Evolutionary conservation across 2,797 vertebrate genomes (phyloP).

Genomic region (Crossoptilon crossoptilon): DNA sequence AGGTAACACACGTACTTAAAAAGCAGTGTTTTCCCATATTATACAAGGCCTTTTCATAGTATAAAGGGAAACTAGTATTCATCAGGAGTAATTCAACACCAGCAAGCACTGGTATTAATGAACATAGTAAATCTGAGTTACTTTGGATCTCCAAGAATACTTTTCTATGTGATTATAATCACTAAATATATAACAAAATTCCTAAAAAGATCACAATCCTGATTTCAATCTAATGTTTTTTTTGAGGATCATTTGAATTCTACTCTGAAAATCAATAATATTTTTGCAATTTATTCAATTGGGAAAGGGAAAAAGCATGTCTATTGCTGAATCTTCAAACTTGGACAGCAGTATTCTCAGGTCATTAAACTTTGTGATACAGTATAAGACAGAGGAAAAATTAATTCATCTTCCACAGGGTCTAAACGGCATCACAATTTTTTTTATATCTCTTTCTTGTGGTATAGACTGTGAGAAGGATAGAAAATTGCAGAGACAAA

Average conservation of each 20-base stretch:
- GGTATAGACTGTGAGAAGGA: conserved; percentile 47
- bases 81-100: neutral
- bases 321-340: conserved; percentile 18
- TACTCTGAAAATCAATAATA: neutral
- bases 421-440: conserved; percentile 11
- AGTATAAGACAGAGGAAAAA: neutral
- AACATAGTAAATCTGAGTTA: neutral
- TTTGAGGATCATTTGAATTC: neutral
- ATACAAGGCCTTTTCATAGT: neutral
- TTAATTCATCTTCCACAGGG: conserved; percentile 31
- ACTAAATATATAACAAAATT: neutral
- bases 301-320: neutral
- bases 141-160: neutral
- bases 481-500: conserved; percentile 59
- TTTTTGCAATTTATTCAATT: neutral
- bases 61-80: neutral
- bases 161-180: neutral
- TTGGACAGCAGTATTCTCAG: neutral
- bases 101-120: neutral
- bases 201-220: neutral
- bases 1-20: neutral
- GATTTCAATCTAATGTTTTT: neutral
- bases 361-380: conserved; percentile 26
- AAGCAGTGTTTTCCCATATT: neutral
- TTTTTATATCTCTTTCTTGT: neutral